These are phyloP conservation scores for Mylabris sibirica DNA, from an alignment of 2,888 invertebrate genomes.

Conservation along the genomic window DNA sequence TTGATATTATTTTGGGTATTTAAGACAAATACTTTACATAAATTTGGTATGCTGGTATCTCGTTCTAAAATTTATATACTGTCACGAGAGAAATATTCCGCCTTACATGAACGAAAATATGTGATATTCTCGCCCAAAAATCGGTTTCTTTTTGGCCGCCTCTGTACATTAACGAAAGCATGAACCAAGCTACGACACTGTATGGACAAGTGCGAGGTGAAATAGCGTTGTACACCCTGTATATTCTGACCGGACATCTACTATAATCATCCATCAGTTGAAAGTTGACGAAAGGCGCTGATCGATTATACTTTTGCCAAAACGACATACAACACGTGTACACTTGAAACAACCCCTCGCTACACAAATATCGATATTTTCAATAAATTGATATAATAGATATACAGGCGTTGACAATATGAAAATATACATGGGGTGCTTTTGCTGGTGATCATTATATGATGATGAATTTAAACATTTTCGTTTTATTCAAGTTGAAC, in stretches of 20 bases:
- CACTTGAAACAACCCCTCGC: constrained; percentile 37
- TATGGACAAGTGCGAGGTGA: too few relatives aligned
- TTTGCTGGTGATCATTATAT: constrained; percentile 41
- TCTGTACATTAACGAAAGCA: too few relatives aligned
- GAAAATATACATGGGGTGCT: constrained; percentile 31
- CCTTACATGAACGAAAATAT: too few relatives aligned
- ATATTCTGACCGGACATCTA: constrained; percentile 39
- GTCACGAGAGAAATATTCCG: too few relatives aligned
- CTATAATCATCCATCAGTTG: constrained; percentile 37
- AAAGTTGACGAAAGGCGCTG: constrained; percentile 22
- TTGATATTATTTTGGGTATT: too few relatives aligned
- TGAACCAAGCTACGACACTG: too few relatives aligned
- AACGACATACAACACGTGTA: constrained; percentile 49
- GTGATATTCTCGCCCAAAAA: too few relatives aligned
- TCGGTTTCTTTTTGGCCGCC: too few relatives aligned
- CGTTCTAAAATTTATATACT: too few relatives aligned
- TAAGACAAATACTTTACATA: too few relatives aligned
- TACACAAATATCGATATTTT: constrained; percentile 50
- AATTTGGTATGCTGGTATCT: too few relatives aligned
- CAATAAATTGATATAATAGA: constrained; percentile 52
- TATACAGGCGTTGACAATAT: not conserved
- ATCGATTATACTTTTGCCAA: constrained; percentile 41
- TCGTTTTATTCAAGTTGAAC: constrained; percentile 57
- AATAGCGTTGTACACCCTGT: too few relatives aligned
- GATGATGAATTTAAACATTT: constrained; percentile 49